Conservation (phyloP, 2,113 vertebrate species). For the Alethe castanea region DNA sequence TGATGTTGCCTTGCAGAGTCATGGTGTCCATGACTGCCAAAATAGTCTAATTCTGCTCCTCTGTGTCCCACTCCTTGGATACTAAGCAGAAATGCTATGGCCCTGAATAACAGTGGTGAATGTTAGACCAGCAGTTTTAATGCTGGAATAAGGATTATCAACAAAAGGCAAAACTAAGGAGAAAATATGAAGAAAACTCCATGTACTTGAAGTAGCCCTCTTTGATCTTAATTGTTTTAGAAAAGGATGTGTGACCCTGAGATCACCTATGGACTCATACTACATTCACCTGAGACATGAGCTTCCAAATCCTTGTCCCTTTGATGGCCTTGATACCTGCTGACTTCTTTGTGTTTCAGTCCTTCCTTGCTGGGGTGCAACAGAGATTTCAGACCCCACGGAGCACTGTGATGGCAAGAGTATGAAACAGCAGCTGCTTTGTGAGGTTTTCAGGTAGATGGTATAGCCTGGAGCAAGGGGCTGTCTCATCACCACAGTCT, state of each 20-base stretch:
- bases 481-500: background rate
- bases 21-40: background rate
- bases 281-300: background rate
- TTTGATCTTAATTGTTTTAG: background rate
- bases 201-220: background rate
- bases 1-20: background rate
- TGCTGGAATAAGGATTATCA: background rate
- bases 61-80: background rate
- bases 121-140: background rate
- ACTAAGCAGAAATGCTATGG: background rate
- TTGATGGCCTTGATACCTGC: background rate
- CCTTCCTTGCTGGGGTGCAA: rapidly evolving
- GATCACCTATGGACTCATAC: background rate
- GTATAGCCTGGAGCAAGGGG: background rate
- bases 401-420: background rate
- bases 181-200: background rate
- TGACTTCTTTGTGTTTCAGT: background rate
- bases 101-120: background rate
- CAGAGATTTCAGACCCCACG: background rate
- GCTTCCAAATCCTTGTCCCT: background rate
- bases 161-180: background rate
- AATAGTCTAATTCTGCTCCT: background rate
- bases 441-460: background rate
- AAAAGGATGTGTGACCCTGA: background rate
- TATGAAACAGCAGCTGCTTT: background rate